Conservation (phyloP, 64 coral and sea anemone genomes). For the Actinia tenebrosa region DNA sequence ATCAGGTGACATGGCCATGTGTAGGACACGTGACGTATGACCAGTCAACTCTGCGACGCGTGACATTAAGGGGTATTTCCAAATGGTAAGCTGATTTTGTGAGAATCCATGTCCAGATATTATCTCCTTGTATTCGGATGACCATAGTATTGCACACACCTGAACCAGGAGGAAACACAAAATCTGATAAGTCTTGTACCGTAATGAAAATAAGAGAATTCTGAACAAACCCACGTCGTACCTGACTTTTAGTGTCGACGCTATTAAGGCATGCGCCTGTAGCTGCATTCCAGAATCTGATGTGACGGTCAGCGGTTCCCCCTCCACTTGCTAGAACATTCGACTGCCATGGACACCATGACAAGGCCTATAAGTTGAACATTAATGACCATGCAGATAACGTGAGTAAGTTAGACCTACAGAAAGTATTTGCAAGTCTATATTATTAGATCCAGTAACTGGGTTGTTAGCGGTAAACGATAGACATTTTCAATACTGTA, state of each 20-base stretch:
- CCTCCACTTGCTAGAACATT: constrained; percentile 88
- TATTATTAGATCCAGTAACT: too few species aligned
- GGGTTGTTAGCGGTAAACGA: too few species aligned
- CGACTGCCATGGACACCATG: constrained; percentile 94
- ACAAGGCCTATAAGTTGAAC: constrained; percentile 51
- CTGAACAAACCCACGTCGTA: background rate
- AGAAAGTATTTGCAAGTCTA: too few species aligned
- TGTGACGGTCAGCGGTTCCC: constrained; percentile 89
- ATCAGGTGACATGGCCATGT: constrained; percentile 90
- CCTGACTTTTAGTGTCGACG: constrained; percentile 96
- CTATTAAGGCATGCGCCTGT: constrained; percentile 85
- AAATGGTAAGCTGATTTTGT: constrained; percentile 81
- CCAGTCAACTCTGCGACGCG: constrained; percentile 71
- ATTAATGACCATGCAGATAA: too few species aligned
- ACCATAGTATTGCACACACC: constrained; percentile 84
- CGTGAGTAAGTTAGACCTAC: too few species aligned
- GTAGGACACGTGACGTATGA: constrained; percentile 78
- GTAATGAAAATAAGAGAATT: too few species aligned
- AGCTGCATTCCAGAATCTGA: constrained; percentile 86
- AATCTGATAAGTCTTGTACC: background rate
- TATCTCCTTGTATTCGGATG: constrained; percentile 86
- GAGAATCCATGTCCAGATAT: constrained; percentile 97
- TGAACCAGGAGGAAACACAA: constrained; percentile 10
- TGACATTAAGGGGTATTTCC: constrained; percentile 92
- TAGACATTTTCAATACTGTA: too few species aligned